Evolutionary conservation across 2,888 invertebrate genomes (phyloP).

Genomic region (Cephus runcator): DNA sequence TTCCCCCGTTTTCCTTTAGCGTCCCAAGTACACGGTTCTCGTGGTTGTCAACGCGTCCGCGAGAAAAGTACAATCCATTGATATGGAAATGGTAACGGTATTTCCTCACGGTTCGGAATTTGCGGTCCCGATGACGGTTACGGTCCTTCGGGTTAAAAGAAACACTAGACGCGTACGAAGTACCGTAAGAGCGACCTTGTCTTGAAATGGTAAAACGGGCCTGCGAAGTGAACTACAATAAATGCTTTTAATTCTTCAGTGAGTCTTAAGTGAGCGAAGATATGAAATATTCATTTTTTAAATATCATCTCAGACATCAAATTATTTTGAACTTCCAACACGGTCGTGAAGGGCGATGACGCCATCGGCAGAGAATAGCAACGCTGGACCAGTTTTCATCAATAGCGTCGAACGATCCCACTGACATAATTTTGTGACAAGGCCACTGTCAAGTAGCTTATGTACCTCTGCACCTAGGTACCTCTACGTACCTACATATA

Average conservation of each 20-base stretch:
- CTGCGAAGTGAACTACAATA: slow-evolving; percentile 31
- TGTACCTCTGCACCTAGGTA: neutral
- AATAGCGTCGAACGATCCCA: neutral
- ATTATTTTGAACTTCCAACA: neutral
- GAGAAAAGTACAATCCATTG: neutral
- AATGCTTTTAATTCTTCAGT: slow-evolving; percentile 28
- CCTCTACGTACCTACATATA: neutral
- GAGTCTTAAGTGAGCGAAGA: neutral
- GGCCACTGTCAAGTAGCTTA: slow-evolving; percentile 23
- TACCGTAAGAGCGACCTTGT: slow-evolving; percentile 60
- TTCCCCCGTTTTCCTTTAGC: slow-evolving; percentile 9
- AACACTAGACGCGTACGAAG: slow-evolving; percentile 37
- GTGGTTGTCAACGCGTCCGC: slow-evolving; percentile 2
- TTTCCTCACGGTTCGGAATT: slow-evolving; percentile 24
- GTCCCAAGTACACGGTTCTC: neutral
- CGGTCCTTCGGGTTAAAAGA: slow-evolving; percentile 23
- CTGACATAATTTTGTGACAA: slow-evolving; percentile 13
- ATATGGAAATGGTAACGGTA: neutral
- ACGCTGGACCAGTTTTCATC: neutral
- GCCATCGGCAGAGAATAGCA: neutral
- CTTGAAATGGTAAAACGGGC: slow-evolving; percentile 42
- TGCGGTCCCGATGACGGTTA: slow-evolving; percentile 21
- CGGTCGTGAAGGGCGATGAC: neutral
- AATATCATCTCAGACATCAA: neutral
- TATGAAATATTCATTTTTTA: neutral